Conservation (phyloP, 2,113 vertebrate genomes). For the Helogale parvula region DNA sequence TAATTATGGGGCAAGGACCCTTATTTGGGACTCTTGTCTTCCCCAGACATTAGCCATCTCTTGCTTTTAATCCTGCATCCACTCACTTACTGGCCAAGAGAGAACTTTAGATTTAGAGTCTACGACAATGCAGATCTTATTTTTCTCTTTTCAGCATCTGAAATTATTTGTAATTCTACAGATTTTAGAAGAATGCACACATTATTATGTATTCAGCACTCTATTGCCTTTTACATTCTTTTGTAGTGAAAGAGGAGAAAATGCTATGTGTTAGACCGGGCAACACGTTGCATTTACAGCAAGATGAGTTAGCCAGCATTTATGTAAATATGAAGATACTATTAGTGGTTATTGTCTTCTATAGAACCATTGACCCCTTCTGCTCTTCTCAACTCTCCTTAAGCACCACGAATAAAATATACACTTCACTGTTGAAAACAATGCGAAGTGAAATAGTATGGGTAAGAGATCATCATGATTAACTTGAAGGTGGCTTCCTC, state of each 20-base stretch:
- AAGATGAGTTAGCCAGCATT: background rate
- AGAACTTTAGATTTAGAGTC: too few relatives aligned
- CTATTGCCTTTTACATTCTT: background rate
- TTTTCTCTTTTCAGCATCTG: constrained; percentile 19
- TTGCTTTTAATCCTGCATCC: too few relatives aligned
- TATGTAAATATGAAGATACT: background rate
- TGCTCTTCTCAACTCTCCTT: background rate
- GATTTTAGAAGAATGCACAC: constrained; percentile 12
- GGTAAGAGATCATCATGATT: background rate
- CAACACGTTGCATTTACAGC: background rate
- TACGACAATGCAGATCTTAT: background rate
- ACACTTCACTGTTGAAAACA: background rate
- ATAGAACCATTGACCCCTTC: background rate
- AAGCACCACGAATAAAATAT: background rate
- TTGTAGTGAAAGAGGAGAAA: background rate
- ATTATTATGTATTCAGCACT: constrained; percentile 8
- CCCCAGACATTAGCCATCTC: too few relatives aligned
- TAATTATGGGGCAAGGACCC: too few relatives aligned
- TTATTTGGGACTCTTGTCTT: too few relatives aligned
- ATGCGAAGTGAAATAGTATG: background rate
- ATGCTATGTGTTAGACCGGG: background rate
- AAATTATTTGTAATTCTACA: constrained; percentile 24
- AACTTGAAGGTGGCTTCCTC: background rate
- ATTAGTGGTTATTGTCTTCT: background rate
- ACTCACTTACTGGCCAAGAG: too few relatives aligned